Evolutionary conservation across 2,113 vertebrate genomes (phyloP).

Genomic region (Spermophilus dauricus): DNA sequence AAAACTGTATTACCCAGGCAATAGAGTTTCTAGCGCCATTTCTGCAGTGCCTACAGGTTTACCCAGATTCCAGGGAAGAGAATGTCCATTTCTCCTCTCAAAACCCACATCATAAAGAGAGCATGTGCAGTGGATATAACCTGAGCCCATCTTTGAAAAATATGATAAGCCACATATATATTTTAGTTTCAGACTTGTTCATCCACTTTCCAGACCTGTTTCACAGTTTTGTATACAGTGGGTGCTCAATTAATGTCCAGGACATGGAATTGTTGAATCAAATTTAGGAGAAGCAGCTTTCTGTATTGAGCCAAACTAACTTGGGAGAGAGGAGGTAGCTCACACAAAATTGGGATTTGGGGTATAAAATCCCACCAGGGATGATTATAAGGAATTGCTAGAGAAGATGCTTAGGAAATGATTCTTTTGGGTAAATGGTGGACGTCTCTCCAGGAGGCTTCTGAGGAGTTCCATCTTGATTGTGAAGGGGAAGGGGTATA

Average conservation of each 20-base stretch:
- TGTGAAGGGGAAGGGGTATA: neutral
- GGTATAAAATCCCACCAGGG: neutral
- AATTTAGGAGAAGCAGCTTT: neutral
- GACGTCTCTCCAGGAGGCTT: neutral
- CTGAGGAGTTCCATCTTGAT: neutral
- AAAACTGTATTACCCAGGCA: no score
- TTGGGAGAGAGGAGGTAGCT: neutral
- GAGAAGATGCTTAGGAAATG: neutral
- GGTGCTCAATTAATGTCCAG: neutral
- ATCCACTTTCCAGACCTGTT: neutral
- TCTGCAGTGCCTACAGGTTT: neutral
- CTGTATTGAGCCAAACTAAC: neutral
- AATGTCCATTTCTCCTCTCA: neutral
- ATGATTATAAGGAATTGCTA: neutral
- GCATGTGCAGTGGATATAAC: neutral
- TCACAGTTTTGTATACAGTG: neutral
- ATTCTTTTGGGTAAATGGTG: neutral
- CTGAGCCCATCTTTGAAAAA: neutral
- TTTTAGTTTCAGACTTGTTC: constrained; percentile 2
- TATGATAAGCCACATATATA: neutral
- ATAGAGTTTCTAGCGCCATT: neutral
- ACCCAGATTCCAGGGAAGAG: neutral
- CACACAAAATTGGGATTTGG: neutral
- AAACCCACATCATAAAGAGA: neutral
- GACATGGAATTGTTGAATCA: neutral